phyloP scores from a whole-genome alignment of 2,113 vertebrate species.

The Scomber colias region DNA sequence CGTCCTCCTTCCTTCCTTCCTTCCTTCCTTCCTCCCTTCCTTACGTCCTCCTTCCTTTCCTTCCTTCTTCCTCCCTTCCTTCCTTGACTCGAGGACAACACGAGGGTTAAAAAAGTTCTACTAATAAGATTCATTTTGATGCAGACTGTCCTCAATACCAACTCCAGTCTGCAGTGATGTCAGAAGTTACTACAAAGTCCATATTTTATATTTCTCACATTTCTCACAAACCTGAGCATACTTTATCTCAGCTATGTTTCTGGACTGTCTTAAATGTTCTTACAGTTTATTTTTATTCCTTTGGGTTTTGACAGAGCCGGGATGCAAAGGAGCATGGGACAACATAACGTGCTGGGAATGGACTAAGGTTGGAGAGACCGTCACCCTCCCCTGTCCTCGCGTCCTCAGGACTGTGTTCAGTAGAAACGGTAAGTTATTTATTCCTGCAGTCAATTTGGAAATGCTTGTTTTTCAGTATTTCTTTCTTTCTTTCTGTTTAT shows the following conservation, averaged over 20 bases:
- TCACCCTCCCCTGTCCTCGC: conserved; percentile 72
- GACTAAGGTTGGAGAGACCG: conserved; percentile 52
- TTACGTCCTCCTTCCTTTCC: too few relatives aligned
- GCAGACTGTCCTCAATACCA: too few relatives aligned
- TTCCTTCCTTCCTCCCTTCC: too few relatives aligned
- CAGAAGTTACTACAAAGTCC: too few relatives aligned
- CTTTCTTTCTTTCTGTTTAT: not conserved
- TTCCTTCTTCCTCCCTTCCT: too few relatives aligned
- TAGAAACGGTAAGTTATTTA: conserved; percentile 59
- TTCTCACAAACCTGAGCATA: too few relatives aligned
- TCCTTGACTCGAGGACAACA: too few relatives aligned
- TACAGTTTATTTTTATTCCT: not conserved
- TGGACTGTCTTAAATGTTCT: not conserved
- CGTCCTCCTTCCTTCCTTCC: too few relatives aligned
- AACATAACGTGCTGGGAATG: conserved; percentile 74
- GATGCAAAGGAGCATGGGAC: conserved; percentile 75
- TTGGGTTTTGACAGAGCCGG: conserved; percentile 61
- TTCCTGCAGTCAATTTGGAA: not conserved
- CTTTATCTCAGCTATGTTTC: not conserved
- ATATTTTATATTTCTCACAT: too few relatives aligned
- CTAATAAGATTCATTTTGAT: too few relatives aligned
- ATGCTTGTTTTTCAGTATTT: not conserved
- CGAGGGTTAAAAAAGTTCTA: too few relatives aligned
- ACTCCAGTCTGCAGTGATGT: too few relatives aligned
- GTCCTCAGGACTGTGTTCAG: conserved; percentile 70